These are phyloP conservation scores for Agriopis leucophaearia DNA, from an alignment of 2,888 invertebrate species.

Conservation along the genomic window DNA sequence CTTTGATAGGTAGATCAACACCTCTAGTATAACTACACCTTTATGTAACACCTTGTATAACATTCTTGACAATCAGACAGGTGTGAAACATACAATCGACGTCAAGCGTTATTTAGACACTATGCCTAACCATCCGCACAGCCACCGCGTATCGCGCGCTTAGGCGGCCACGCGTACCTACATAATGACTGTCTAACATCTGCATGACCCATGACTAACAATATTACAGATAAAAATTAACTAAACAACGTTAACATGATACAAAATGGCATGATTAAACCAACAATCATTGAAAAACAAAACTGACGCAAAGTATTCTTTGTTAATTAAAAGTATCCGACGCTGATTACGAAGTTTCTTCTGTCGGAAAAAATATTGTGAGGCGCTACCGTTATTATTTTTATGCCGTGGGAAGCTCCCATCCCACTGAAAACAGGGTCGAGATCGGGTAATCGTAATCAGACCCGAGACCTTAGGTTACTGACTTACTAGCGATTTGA, in stretches of 20 bases:
- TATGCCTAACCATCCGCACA: slow-evolving; percentile 69
- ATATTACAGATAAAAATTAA: neutral
- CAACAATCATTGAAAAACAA: slow-evolving; percentile 22
- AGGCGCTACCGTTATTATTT: slow-evolving; percentile 39
- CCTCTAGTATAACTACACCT: neutral
- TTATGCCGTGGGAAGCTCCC: slow-evolving; percentile 34
- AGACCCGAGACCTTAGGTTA: slow-evolving; percentile 37
- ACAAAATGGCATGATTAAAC: slow-evolving; percentile 22
- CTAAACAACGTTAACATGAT: slow-evolving; percentile 1
- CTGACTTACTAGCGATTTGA: slow-evolving; percentile 42
- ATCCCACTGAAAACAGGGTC: slow-evolving; percentile 26
- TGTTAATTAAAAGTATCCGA: slow-evolving; percentile 44
- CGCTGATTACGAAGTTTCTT: slow-evolving; percentile 46
- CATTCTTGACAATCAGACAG: slow-evolving; percentile 51
- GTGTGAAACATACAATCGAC: slow-evolving; percentile 60
- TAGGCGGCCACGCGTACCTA: slow-evolving; percentile 66
- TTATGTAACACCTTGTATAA: slow-evolving; percentile 17
- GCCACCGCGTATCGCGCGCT: slow-evolving; percentile 69
- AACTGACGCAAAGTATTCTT: slow-evolving; percentile 32
- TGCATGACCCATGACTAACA: slow-evolving; percentile 11
- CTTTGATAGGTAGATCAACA: too few relatives aligned
- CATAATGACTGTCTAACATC: slow-evolving; percentile 58
- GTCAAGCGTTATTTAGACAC: slow-evolving; percentile 62
- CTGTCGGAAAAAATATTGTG: slow-evolving; percentile 35
- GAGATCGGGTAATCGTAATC: slow-evolving; percentile 40